These are phyloP conservation scores for Lutraria rhynchaena DNA, from an alignment of 1,140 invertebrate species.

Conservation along the genomic window DNA sequence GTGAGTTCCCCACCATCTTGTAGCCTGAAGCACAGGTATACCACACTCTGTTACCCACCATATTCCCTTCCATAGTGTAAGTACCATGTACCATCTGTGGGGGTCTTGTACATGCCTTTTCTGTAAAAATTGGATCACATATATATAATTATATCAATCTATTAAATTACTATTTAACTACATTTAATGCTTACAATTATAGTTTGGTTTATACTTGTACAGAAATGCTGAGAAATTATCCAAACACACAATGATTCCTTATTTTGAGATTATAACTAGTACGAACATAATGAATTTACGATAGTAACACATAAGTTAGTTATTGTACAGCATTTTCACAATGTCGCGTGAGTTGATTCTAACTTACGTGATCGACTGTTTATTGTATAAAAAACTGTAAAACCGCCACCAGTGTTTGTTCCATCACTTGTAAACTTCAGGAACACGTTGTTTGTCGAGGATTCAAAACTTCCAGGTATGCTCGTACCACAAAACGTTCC, in stretches of 20 bases:
- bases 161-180: neutral
- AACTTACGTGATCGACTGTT: conserved; percentile 65
- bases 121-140: conserved; percentile 54
- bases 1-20: conserved; percentile 59
- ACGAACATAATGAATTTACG: too few species aligned
- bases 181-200: neutral
- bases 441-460: conserved; percentile 61
- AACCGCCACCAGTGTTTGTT: conserved; percentile 64
- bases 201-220: neutral
- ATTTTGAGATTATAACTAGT: too few species aligned
- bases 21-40: conserved; percentile 61
- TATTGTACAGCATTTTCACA: too few species aligned
- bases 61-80: conserved; percentile 54
- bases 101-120: conserved; percentile 58
- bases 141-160: neutral
- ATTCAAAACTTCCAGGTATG: conserved; percentile 58
- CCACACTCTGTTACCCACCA: conserved; percentile 60
- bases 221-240: too few species aligned
- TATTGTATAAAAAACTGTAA: conserved; percentile 64
- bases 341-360: too few species aligned
- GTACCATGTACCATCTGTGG: conserved; percentile 53
- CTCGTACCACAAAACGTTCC: conserved; percentile 63
- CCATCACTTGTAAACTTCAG: conserved; percentile 65
- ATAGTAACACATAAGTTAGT: too few species aligned
- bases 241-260: too few species aligned